Evolutionary conservation across 2,113 vertebrate species (phyloP), one percentile per base, ranked within the genome.

Genomic region (Datnioides undecimradiatus): DNA sequence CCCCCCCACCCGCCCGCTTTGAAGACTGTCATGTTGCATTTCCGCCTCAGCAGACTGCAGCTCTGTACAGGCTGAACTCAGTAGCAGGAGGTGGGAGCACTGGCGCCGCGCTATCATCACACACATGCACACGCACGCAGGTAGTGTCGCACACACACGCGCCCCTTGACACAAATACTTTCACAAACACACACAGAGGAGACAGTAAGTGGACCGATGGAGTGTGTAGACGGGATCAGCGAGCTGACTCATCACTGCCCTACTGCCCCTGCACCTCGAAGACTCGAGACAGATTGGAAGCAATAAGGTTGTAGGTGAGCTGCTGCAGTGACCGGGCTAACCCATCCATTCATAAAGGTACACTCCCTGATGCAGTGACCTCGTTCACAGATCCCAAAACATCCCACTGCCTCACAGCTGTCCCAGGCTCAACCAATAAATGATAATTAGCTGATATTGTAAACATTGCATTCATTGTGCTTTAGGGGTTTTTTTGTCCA

Each of bases 231-330:
- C 55, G 12, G 63, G 45, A 68, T 66, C 62, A 14, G 21, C 59
- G 16, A 23, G 75, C 74, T 73, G 74, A 84, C 40, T 84, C 76
- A 78, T 55, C 38, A 21, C 46, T 62, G 60, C 67, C 68, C 73
- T 33, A 58, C 57, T 62, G 68, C 67, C 67, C 57, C 27, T 12
- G 40, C n/a, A 13, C 31, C 29, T 60, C 54, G 6, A 46, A 36
- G 29, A n/a, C 25, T n/a, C 9, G 3, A 23, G 13, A n/a, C n/a
- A 33, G 19, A 54, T n/a, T 10, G 16, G 13, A 16, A 38, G 46
- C 33, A 51, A 4, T 51, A 19, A 67, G 16, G n/a, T 25, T 25
- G n/a, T 16, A 51, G 13, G 64, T 25, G 64, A 67, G 25, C 25
- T 25, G 38, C 68, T 71, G 52, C 29, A 27, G n/a, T 6, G 8